A percentile compares a stretch with the other conserved stretches of the same genome.
These are phyloP conservation scores for Halcyon badia DNA, from an alignment of 2,797 vertebrate genomes.

Conservation along the genomic window DNA sequence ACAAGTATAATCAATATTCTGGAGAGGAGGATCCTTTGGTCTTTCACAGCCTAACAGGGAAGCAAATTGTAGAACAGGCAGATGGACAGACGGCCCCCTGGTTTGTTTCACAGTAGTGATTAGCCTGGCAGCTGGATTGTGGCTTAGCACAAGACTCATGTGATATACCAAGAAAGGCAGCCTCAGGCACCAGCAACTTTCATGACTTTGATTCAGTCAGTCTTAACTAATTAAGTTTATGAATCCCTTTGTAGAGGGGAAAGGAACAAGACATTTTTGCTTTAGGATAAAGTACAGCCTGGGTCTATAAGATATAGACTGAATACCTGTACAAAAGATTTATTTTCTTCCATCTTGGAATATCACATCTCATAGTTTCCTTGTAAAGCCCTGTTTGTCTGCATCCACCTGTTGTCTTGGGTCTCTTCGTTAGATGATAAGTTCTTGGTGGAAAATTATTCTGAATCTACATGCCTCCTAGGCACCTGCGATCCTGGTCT, in stretches of 20 bases:
- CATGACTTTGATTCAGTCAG: neutral
- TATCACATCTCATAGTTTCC: neutral
- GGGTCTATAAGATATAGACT: neutral
- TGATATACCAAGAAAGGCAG: neutral
- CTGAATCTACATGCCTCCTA: neutral
- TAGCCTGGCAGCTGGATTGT: neutral
- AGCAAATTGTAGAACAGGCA: neutral
- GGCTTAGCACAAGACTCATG: neutral
- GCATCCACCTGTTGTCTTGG: neutral
- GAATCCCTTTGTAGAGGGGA: slow-evolving; percentile 5
- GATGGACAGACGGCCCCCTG: neutral
- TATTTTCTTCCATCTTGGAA: neutral
- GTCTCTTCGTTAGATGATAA: neutral
- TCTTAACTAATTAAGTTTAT: neutral
- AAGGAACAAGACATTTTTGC: slow-evolving; percentile 1
- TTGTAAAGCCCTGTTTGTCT: neutral
- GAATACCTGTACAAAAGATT: neutral
- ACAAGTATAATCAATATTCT: neutral
- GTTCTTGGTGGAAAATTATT: neutral
- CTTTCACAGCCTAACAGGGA: neutral
- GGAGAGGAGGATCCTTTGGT: neutral
- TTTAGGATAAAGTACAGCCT: slow-evolving; percentile 34
- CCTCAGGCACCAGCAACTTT: neutral
- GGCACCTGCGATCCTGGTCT: neutral
- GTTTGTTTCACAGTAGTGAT: neutral